These are phyloP conservation scores for Synergus umbraculus DNA, from an alignment of 2,888 invertebrate species.

Conservation along the genomic window DNA sequence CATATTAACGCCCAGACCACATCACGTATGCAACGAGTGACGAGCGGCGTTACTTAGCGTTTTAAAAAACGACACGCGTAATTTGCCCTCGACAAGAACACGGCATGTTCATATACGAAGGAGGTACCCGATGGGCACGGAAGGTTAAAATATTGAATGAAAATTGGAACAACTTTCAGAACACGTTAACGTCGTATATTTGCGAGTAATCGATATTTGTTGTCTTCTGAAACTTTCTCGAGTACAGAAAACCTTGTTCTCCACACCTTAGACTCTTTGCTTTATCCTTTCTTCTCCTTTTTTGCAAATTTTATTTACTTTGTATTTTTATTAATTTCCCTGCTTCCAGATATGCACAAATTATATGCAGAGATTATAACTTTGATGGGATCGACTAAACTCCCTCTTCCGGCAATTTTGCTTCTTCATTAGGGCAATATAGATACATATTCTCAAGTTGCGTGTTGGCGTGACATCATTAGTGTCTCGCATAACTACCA, in stretches of 20 bases:
- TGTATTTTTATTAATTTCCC: neutral
- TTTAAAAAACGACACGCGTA: constrained; percentile 28
- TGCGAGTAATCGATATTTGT: constrained; percentile 6
- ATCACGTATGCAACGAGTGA: constrained; percentile 25
- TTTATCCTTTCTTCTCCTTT: neutral
- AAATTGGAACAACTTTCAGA: constrained; percentile 24
- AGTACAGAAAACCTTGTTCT: neutral
- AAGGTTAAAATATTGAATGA: constrained; percentile 23
- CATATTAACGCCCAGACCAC: neutral
- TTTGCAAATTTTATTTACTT: neutral
- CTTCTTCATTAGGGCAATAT: neutral
- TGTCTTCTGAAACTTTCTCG: neutral
- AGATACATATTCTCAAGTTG: neutral
- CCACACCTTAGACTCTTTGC: neutral
- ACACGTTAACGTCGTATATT: constrained; percentile 19
- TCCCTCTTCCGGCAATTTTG: neutral
- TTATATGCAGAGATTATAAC: neutral
- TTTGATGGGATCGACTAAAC: neutral
- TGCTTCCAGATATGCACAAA: neutral
- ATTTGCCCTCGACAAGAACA: constrained; percentile 26
- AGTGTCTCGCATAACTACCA: neutral
- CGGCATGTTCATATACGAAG: constrained; percentile 21
- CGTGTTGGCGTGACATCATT: neutral
- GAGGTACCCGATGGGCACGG: constrained; percentile 11
- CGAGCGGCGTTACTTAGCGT: constrained; percentile 16